Evolutionary conservation across 2,888 invertebrate genomes (phyloP), one percentile per base, ranked within the genome.

Genomic region (Dichetophora obliterata): DNA sequence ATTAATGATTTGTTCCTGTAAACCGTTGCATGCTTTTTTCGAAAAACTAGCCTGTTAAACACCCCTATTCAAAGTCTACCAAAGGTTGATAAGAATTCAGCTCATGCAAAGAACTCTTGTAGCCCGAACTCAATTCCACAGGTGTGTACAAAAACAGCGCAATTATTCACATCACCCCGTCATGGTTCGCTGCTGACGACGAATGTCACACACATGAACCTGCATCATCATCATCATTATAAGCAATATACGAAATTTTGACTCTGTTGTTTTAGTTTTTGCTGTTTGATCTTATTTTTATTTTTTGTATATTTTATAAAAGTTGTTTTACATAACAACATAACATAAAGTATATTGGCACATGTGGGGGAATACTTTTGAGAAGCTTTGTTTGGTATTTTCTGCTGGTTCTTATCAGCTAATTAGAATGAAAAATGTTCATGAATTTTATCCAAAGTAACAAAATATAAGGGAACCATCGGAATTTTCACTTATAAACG

Each of bases 151-250:
- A 9, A 31, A 69, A 76, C 74, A 74, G 63, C 43, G 77, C 75
- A 78, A 78, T 78, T 69, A 78, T 73, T 75, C 66, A 78, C 75
- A 74, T 71, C 78, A 75, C 59, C 63, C 75, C 50, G 79, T 78
- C 79, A 80, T 76, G 79, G 75, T 80, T 80, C 79, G 79, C 57
- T 79, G 80, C 16, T 59, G 52, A 66, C 52, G 22, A 59, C 57
- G 57, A 31, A n/a, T 31, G 50, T 54, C 57, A 70, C 70, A 75
- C 78, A 78, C 77, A 77, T 78, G 77, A 74, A 77, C 75, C 75
- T 79, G 79, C 79, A 79, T 74, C 75, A 73, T 73, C 75, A 77
- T 61, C 63, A 63, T 61, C 31, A 22, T 59, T 19, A 54, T 54
- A 54, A n/a, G 54, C 54, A 54, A 54, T 11, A n/a, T 34, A 31